phyloP scores from a whole-genome alignment of 1,140 invertebrate species.

The Akabosia matsudoensis region DNA sequence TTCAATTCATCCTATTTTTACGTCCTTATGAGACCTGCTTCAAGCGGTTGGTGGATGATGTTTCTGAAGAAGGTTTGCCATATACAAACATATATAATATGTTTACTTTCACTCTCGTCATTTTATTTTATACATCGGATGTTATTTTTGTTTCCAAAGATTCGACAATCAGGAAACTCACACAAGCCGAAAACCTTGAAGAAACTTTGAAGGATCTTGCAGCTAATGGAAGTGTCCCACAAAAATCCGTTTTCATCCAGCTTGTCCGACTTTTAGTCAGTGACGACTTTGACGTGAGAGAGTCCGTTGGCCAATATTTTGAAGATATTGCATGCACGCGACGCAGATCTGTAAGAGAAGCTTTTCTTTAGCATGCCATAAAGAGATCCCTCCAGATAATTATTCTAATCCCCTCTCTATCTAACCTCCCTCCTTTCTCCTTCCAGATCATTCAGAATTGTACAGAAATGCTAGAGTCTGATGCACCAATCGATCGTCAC shows the following conservation, averaged over 20 bases:
- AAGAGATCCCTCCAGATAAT: not conserved
- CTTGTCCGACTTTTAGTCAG: not conserved
- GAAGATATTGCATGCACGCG: not conserved
- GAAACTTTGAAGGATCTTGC: conserved; percentile 5
- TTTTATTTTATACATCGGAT: too few relatives aligned
- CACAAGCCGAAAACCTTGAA: not conserved
- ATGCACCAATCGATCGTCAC: conserved; percentile 48
- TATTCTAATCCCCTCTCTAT: not conserved
- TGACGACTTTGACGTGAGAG: conserved; percentile 14
- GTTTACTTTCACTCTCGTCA: too few relatives aligned
- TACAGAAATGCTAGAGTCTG: conserved; percentile 40
- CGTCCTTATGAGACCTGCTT: conserved; percentile 24
- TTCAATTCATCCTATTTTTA: conserved; percentile 33
- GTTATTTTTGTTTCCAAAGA: not conserved
- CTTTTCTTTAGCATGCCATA: too few relatives aligned
- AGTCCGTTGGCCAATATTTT: not conserved
- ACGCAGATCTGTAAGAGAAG: not conserved
- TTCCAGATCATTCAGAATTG: conserved; percentile 36
- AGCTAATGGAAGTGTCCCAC: not conserved
- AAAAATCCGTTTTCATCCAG: not conserved
- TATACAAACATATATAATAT: too few relatives aligned
- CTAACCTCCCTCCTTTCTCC: not conserved
- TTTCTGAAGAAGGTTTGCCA: conserved; percentile 30
- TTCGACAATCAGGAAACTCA: not conserved
- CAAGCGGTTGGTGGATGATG: conserved; percentile 22